Percentiles rank a stretch among this genome's conserved stretches.
Conservation (phyloP, 2,113 vertebrate genomes). For the Ardeotis arabs region DNA sequence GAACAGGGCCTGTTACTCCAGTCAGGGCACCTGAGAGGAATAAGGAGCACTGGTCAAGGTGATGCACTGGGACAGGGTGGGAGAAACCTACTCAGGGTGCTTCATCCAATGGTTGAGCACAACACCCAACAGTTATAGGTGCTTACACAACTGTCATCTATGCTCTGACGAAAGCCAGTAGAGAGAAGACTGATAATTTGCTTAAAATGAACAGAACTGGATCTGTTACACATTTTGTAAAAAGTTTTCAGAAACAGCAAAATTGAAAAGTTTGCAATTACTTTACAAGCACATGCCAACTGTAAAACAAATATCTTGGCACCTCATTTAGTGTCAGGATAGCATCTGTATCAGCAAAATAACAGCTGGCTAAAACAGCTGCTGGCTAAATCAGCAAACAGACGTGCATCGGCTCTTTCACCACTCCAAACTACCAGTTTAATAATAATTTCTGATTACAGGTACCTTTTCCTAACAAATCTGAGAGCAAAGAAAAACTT, state of each 20-base stretch:
- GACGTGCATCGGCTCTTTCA: background rate
- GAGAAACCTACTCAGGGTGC: background rate
- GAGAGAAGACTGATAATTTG: background rate
- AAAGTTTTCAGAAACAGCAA: background rate
- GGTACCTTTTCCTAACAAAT: background rate
- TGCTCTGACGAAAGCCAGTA: background rate
- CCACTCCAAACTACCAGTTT: background rate
- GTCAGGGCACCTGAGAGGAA: background rate
- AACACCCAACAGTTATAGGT: background rate
- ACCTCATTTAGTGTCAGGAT: background rate
- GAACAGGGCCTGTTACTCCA: background rate
- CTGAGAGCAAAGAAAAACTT: background rate
- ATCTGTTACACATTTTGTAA: background rate
- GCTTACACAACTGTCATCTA: background rate
- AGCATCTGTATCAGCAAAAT: background rate
- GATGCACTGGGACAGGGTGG: background rate
- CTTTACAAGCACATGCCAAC: background rate
- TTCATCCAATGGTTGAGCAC: background rate
- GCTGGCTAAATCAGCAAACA: background rate
- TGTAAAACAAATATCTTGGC: background rate
- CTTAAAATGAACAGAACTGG: background rate
- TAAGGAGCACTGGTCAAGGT: background rate
- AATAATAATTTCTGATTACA: background rate
- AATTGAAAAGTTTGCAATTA: background rate
- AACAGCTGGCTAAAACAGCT: background rate